These are phyloP conservation scores for Seriola aureovittata DNA, from an alignment of 2,113 vertebrate species.

Conservation along the genomic window DNA sequence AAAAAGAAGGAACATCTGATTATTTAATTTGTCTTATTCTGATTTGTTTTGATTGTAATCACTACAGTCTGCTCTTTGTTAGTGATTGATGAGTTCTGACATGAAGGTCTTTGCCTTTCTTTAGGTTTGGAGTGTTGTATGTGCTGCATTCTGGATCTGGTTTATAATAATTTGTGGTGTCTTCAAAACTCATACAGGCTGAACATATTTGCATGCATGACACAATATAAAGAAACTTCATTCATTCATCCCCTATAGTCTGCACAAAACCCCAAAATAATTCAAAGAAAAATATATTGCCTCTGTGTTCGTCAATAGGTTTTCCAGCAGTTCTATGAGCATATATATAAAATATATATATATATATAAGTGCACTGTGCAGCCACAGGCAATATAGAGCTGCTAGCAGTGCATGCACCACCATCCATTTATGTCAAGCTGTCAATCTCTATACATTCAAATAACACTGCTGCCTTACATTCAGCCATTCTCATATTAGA, in stretches of 20 bases:
- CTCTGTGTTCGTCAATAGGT: not conserved
- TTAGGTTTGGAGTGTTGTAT: not conserved
- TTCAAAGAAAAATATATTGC: not conserved
- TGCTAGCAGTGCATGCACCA: not conserved
- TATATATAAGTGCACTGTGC: not conserved
- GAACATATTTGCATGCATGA: no score
- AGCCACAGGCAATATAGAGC: not conserved
- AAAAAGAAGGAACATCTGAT: no score
- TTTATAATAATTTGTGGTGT: not conserved
- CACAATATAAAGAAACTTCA: no score
- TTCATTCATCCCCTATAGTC: not conserved
- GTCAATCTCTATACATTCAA: constrained; percentile 22
- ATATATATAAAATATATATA: not conserved
- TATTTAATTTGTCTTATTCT: not conserved
- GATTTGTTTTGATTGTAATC: not conserved
- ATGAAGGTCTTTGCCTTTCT: not conserved
- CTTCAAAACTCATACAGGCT: no score
- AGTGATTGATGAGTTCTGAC: not conserved
- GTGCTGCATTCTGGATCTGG: not conserved
- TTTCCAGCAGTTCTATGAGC: not conserved
- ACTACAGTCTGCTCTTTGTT: not conserved
- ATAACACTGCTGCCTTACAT: not conserved
- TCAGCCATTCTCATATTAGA: not conserved
- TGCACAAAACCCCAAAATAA: not conserved
- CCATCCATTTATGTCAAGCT: constrained; percentile 44